Evolutionary conservation across 2,888 invertebrate genomes (phyloP), one percentile per base, ranked within the genome.

Genomic region (Odontothrips loti): DNA sequence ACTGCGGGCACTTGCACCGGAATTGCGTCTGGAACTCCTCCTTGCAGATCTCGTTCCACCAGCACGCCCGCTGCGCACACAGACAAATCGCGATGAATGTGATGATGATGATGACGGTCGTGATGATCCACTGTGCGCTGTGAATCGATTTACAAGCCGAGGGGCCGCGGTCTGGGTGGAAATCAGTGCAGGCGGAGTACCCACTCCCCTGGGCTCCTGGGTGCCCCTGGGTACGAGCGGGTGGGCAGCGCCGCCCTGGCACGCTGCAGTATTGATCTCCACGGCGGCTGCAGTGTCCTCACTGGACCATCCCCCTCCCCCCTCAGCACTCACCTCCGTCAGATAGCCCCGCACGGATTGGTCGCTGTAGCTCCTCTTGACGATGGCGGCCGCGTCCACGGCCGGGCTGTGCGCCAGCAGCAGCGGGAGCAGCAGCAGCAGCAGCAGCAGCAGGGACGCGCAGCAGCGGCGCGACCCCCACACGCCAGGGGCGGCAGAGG

Each of bases 21-120:
- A 96, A 96, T 84, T 94, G 90, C 84, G 91, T 93, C 88, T 95
- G 95, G 86, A 96, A 96, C 87, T 96, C 96, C 86, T 96, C 95
- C 86, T 96, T 96, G 89, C 96, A 96, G 27, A 95, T 92, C 89
- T 96, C 96, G 87, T 96, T 96, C 94, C 95, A 96, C 95, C 95
- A 96, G 87, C 96, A 96, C 80, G 94, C 95, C 86, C 96, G 91
- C 96, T 96, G 87, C 80, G 80, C 82, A 34, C 81, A 81, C 34
- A 78, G 17, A 82, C 20, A 79, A n/a, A n/a, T n/a, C n/a, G n/a
- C n/a, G n/a, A 23, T n/a, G 27, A 58, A 47, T 27, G 79, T 80
- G 75, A 78, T 0, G 29, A 17, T 12, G 43, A 6, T 20, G n/a
- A 29, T 79, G 27, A 4, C 29, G n/a, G n/a, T n/a, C n/a, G n/a